Evolutionary conservation across 2,888 invertebrate genomes (phyloP), one percentile per base, ranked within the genome.

Genomic region (Melieria crassipennis): DNA sequence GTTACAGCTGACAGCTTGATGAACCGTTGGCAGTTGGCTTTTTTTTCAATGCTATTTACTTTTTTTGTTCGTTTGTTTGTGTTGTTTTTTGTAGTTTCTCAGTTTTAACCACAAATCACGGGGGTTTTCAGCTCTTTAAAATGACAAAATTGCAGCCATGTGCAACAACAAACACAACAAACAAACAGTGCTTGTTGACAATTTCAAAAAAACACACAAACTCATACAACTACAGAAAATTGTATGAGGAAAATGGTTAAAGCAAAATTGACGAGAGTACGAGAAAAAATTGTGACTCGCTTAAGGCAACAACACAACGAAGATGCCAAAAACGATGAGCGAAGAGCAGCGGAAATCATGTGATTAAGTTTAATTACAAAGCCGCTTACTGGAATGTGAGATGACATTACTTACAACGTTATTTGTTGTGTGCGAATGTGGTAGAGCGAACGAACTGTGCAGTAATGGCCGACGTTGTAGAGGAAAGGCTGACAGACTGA

Each of bases 361-460:
- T 67, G 67, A 67, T 66, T 66, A 66, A 58, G 58, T 67, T 67
- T 67, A 60, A 67, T 67, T 67, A 47, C 67, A 60, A 67, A 67
- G 58, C 48, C 16, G 67, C 60, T 67, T 67, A 50, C 58, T 50
- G 42, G 66, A 60, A 60, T 16, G 60, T 30, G 30, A 30, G 30
- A 30, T 30, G 30, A 30, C 30, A 30, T 30, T 30, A 30, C 30
- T 30, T 30, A 30, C 30, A 30, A 30, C 30, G 30, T 30, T 30
- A 30, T 30, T 30, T 30, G 30, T 30, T 30, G 30, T 30, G 30
- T 30, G 30, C 30, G 30, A 30, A 2, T 30, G 30, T 30, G 30
- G 30, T 30, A 30, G 16, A 16, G 30, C 30, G 30, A 30, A 30
- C 30, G 30, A 30, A 30, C 30, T 3, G 30, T 30, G 30, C 30